phyloP scores from a whole-genome alignment of 2,797 vertebrate species.

The Neopelma chrysocephalum region DNA sequence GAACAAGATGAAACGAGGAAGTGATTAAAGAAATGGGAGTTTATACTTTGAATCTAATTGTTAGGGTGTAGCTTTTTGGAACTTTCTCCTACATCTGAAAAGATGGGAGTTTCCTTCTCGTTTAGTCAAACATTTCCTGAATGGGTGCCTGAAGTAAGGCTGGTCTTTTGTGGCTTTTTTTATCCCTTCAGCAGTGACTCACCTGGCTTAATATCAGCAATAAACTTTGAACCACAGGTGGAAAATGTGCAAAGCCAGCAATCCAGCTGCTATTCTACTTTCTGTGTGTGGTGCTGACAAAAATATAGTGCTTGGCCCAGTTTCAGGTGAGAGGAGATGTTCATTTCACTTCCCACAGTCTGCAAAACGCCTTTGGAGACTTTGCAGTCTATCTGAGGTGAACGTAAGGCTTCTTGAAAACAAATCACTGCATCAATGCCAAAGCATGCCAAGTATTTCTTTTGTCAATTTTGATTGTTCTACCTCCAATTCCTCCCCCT shows the following conservation, averaged over 20 bases:
- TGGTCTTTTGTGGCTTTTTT: not conserved
- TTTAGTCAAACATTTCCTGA: conserved; percentile 45
- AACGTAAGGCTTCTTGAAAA: not conserved
- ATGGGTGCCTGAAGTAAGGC: not conserved
- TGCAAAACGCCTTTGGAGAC: not conserved
- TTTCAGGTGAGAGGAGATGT: not conserved
- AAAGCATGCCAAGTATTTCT: not conserved
- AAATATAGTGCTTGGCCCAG: not conserved
- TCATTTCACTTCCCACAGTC: not conserved
- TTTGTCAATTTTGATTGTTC: not conserved
- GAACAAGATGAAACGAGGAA: conserved; percentile 16
- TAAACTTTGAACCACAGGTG: conserved; percentile 18
- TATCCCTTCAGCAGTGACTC: conserved; percentile 14
- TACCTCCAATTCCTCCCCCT: not conserved
- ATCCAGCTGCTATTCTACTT: conserved; percentile 18
- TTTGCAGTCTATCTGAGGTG: not conserved
- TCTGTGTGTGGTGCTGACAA: not conserved
- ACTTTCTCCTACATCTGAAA: conserved; percentile 11
- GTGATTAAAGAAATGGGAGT: conserved; percentile 6
- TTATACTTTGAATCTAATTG: conserved; percentile 26
- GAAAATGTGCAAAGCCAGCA: conserved; percentile 7
- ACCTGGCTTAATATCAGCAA: conserved; percentile 37
- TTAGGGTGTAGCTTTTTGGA: conserved; percentile 40
- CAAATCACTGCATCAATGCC: not conserved
- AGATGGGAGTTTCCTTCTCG: conserved; percentile 32